Evolutionary conservation across 2,888 invertebrate genomes (phyloP).

Genomic region (Lithodes maja): DNA sequence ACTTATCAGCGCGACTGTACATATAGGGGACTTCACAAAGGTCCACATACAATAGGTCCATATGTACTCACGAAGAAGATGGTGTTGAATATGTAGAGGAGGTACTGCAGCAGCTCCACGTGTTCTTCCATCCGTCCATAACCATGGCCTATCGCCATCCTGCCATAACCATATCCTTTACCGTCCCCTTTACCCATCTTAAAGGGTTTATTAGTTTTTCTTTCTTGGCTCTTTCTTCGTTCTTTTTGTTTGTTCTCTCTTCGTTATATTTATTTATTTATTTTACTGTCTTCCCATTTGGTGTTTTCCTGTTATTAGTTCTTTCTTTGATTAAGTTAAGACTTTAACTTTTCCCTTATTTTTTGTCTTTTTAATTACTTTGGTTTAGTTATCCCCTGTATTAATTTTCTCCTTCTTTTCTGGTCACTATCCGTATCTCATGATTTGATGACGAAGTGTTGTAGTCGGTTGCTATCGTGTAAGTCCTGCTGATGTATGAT

Average conservation of each 20-base stretch:
- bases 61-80: constrained; percentile 52
- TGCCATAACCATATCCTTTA: background rate
- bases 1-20: no score
- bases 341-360: no score
- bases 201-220: background rate
- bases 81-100: constrained; percentile 57
- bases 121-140: constrained; percentile 39
- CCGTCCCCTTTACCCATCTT: background rate
- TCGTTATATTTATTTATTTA: background rate
- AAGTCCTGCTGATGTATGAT: no score
- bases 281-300: no score
- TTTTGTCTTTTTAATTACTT: no score
- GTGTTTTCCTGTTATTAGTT: no score
- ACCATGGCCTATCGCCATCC: constrained; percentile 26
- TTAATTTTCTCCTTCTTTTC: no score
- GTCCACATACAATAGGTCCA: background rate
- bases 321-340: no score
- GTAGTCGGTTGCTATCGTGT: no score
- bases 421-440: no score
- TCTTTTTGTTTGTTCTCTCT: background rate
- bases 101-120: constrained; percentile 44
- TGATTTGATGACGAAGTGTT: no score
- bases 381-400: no score
- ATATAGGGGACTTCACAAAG: background rate
- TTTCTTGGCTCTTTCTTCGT: background rate